Conservation (phyloP, 1,140 invertebrate genomes). For the Varroa destructor region DNA sequence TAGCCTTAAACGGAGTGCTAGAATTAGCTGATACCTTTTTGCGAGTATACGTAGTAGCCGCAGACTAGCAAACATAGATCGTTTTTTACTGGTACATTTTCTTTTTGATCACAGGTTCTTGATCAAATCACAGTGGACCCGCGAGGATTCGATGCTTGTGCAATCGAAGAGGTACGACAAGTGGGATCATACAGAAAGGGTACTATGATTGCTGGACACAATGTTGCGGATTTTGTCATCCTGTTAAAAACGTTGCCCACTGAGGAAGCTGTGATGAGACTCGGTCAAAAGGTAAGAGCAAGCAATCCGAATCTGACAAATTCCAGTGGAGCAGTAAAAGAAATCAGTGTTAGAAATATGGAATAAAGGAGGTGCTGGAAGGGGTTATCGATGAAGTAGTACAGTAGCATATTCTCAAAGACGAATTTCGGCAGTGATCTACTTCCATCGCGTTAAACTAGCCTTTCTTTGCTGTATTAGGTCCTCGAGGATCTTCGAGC, state of each 20-base stretch:
- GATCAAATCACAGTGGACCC: constrained; percentile 86
- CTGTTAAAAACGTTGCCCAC: constrained; percentile 96
- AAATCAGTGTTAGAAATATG: too few species aligned
- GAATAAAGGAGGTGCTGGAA: background rate
- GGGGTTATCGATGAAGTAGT: too few species aligned
- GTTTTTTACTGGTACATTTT: background rate
- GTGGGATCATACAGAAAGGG: constrained; percentile 97
- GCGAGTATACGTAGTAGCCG: too few species aligned
- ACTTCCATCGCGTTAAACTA: too few species aligned
- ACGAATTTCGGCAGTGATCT: too few species aligned
- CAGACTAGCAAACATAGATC: too few species aligned
- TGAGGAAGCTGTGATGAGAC: constrained; percentile 38
- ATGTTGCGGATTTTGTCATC: constrained; percentile 89
- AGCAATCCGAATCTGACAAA: constrained; percentile 36
- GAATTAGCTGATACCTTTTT: too few species aligned
- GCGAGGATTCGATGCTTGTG: constrained; percentile 83
- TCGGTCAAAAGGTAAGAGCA: constrained; percentile 50
- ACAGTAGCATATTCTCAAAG: too few species aligned
- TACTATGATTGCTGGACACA: constrained; percentile 87
- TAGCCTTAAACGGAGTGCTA: too few species aligned
- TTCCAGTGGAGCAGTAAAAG: too few species aligned
- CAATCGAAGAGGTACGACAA: constrained; percentile 87
- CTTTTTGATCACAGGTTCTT: constrained; percentile 44
- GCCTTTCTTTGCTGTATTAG: constrained; percentile 7
- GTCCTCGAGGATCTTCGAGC: constrained; percentile 8